Base-by-base conservation (phyloP, 2,113 vertebrate species). In the Salvelinus alpinus region DNA sequence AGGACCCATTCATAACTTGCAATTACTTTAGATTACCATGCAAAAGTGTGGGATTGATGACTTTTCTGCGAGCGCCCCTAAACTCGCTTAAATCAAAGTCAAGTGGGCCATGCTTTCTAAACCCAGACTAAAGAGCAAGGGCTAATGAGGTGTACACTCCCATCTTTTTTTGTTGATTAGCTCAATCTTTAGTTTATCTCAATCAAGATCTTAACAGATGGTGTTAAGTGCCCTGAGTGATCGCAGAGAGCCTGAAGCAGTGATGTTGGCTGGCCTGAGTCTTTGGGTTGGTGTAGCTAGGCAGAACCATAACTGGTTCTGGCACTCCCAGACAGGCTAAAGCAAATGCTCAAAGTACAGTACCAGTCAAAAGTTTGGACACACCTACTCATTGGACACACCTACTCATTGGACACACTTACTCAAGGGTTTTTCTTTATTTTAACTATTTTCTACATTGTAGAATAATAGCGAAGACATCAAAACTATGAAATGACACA, bases 161-260 rank as follows among this genome's bases (percentile, higher is more conserved):
- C 59, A 70, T 77, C 71, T 66, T 80, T 74, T 72, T 71, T 66
- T 57, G 67, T 54, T 70, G 69, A 51, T 77, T 22, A 74, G 67
- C 34, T 65, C 65, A 71, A 77, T 76, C 78, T 71, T 72, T 79
- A 79, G 72, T 74, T 84, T 25, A 13, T 25, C 57, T 65, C 74
- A 71, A 29, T 60, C 64, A 66, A 66, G 74, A 25, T 22, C 44
- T 22, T 62, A 25, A 67, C 62, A 16, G 48, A 34, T 20, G 62
- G 71, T 67, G 27, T 78, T 70, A 38, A 74, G 72, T 64, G 2
- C 66, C 62, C 47, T 67, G 29, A 34, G 60, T 38, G 22, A 71
- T 60, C 60, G 67, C 38, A 16, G 6, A 54, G 60, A 18, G 24
- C 14, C 34, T 24, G 31, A 18, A 75, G 73, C 12, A 16, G 48